A percentile compares a stretch with the other conserved stretches of the same genome.
These are phyloP conservation scores for Phodopus roborovskii DNA, from an alignment of 2,113 vertebrate genomes.

Conservation along the genomic window DNA sequence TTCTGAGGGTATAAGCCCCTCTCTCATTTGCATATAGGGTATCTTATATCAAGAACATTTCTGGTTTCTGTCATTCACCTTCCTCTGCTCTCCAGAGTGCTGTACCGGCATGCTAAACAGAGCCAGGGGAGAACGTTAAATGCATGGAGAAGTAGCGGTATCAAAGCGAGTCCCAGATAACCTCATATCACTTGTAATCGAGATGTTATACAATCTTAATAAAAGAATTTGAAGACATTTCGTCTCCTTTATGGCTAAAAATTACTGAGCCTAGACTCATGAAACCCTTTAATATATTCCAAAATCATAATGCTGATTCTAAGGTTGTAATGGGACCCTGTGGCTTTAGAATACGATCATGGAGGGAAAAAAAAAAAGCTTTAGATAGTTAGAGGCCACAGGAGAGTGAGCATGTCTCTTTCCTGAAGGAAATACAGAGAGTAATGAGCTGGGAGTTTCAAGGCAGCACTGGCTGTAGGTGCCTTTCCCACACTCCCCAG, in stretches of 20 bases:
- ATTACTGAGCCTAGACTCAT: conserved; percentile 19
- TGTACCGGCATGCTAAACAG: conserved; percentile 27
- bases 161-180: conserved; percentile 5
- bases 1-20: background rate
- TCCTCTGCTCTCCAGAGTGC: background rate
- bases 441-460: background rate
- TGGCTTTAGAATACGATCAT: background rate
- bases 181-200: conserved; percentile 43
- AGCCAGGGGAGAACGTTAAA: conserved; percentile 21
- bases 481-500: background rate
- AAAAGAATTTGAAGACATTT: conserved; percentile 2
- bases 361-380: background rate
- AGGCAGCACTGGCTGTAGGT: background rate
- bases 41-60: conserved; percentile 32
- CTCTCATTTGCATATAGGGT: conserved; percentile 9
- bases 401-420: background rate
- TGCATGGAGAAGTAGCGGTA: background rate
- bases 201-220: conserved; percentile 26
- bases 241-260: conserved; percentile 54
- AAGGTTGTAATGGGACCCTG: background rate
- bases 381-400: background rate
- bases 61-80: background rate
- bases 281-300: conserved; percentile 15
- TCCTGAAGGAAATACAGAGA: background rate
- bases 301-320: conserved; percentile 10